Evolutionary conservation across 2,888 invertebrate genomes (phyloP).

Genomic region (Brenthis daphne): DNA sequence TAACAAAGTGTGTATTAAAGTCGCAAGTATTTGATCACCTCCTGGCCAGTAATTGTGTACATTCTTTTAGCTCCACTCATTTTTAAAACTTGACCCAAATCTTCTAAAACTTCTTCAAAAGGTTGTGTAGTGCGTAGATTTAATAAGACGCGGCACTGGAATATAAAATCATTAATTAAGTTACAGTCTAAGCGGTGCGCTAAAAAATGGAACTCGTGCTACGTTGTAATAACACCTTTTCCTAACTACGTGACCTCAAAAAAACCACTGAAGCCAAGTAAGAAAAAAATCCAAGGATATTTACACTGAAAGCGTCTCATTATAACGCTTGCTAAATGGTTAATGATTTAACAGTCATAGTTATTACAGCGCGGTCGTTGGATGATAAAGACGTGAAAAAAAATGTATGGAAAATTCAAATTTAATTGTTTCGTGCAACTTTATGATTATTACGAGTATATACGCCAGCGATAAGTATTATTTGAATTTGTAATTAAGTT

Average conservation of each 20-base stretch:
- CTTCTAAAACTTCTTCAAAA: slow-evolving; percentile 96
- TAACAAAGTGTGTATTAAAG: background rate
- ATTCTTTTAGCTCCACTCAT: slow-evolving; percentile 95
- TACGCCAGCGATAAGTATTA: slow-evolving; percentile 28
- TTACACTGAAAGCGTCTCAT: slow-evolving; percentile 55
- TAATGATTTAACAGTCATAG: slow-evolving; percentile 47
- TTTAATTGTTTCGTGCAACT: slow-evolving; percentile 39
- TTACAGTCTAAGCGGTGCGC: background rate
- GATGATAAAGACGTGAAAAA: slow-evolving; percentile 32
- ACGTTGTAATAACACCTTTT: slow-evolving; percentile 33
- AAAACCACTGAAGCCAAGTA: slow-evolving; percentile 28
- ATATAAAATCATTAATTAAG: slow-evolving; percentile 34
- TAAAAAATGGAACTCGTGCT: slow-evolving; percentile 15
- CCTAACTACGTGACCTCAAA: slow-evolving; percentile 43
- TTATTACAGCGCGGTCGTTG: slow-evolving; percentile 43
- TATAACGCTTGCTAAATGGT: slow-evolving; percentile 47
- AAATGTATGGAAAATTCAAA: slow-evolving; percentile 34
- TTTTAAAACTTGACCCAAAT: slow-evolving; percentile 95
- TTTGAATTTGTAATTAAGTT: slow-evolving; percentile 32
- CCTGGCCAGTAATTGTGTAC: slow-evolving; percentile 95
- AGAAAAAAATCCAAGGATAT: slow-evolving; percentile 54
- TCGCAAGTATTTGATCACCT: slow-evolving; percentile 81
- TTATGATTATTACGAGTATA: slow-evolving; percentile 17
- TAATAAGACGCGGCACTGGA: slow-evolving; percentile 93
- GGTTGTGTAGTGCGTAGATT: slow-evolving; percentile 96